Percentiles rank a stretch among this genome's conserved stretches.
Conservation (phyloP, 37 sponge, comb jelly and placozoan species). For the Theonella swinhoei region DNA sequence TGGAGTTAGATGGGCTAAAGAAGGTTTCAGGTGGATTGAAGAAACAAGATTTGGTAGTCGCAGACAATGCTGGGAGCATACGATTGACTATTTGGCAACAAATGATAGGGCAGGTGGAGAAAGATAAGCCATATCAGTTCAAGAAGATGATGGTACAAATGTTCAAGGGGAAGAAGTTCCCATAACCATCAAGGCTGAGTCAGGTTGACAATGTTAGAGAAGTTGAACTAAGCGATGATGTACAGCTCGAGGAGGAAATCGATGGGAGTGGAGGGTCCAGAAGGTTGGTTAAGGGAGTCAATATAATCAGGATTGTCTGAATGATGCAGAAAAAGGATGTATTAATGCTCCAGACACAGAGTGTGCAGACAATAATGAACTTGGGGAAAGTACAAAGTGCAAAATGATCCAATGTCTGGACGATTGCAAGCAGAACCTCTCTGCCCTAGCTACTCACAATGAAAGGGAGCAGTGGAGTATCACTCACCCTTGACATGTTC, state of each 20-base stretch:
- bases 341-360: background rate
- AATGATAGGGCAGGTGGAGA: background rate
- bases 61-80: background rate
- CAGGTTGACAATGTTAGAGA: background rate
- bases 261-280: background rate
- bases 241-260: background rate
- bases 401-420: background rate
- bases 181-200: background rate
- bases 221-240: background rate
- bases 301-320: background rate
- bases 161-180: background rate
- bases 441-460: background rate
- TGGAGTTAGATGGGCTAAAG: background rate
- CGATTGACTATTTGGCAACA: constrained; percentile 6
- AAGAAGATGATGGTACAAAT: background rate
- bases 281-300: background rate
- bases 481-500: too few species aligned
- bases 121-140: background rate
- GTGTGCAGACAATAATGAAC: background rate
- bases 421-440: background rate
- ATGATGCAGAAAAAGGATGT: background rate
- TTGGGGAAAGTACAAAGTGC: constrained; percentile 10
- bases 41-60: constrained; percentile 5
- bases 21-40: background rate
- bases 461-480: too few species aligned